Conservation (phyloP, 2,888 invertebrate species). For the Ennomos fuscantarius region DNA sequence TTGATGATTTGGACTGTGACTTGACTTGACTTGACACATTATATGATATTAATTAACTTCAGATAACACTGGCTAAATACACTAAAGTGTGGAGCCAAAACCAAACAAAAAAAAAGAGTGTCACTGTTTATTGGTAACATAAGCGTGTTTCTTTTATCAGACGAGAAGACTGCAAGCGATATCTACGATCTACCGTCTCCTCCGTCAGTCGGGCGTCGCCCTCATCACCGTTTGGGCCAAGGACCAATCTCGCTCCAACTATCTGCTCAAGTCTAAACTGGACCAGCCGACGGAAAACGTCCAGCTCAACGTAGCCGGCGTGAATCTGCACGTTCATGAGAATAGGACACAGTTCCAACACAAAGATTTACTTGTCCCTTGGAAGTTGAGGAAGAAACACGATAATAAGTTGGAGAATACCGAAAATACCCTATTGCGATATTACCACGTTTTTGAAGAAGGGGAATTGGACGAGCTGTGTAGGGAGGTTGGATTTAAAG, state of each 20-base stretch:
- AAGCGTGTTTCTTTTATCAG: conserved; percentile 56
- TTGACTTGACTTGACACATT: no score
- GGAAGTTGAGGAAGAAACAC: conserved; percentile 88
- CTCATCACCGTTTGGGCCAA: conserved; percentile 99
- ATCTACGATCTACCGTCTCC: conserved; percentile 89
- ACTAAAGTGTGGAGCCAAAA: no score
- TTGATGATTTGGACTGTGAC: no score
- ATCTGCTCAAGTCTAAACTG: conserved; percentile 60
- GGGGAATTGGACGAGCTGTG: conserved; percentile 91
- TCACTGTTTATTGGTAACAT: no score
- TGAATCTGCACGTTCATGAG: conserved; percentile 91
- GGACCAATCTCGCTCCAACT: conserved; percentile 89
- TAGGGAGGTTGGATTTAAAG: conserved; percentile 74
- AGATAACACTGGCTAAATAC: no score
- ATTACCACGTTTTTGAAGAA: conserved; percentile 97
- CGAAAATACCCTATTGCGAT: conserved; percentile 89
- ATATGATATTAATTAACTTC: no score
- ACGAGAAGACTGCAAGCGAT: conserved; percentile 91
- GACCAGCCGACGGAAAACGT: conserved; percentile 36
- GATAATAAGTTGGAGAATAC: conserved; percentile 63
- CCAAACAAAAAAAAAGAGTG: no score
- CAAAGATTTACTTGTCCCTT: conserved; percentile 97
- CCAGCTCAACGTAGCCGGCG: conserved; percentile 52
- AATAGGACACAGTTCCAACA: conserved; percentile 96
- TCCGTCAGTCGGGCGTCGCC: conserved; percentile 90